Evolutionary conservation across 1,140 invertebrate genomes (phyloP).

Genomic region (Drosophila persimilis): DNA sequence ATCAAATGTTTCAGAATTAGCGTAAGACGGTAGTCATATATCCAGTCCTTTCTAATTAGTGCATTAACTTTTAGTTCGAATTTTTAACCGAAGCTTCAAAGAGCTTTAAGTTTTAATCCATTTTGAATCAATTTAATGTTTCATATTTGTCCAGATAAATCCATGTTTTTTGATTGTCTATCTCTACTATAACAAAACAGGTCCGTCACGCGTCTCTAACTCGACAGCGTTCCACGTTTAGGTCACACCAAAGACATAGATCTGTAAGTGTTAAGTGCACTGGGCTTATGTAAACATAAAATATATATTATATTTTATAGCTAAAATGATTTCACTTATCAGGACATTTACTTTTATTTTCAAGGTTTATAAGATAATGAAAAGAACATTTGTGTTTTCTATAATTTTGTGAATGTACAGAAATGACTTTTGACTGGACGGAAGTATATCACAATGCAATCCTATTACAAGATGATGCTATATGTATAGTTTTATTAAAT

Average conservation of each 20-base stretch:
- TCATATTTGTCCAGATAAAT: slow-evolving; percentile 42
- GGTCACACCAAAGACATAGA: slow-evolving; percentile 89
- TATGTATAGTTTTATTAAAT: too few relatives aligned
- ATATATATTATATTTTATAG: slow-evolving; percentile 46
- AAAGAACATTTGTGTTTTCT: slow-evolving; percentile 26
- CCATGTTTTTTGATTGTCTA: slow-evolving; percentile 70
- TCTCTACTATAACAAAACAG: slow-evolving; percentile 83
- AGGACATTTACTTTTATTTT: slow-evolving; percentile 37
- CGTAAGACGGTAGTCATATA: too few relatives aligned
- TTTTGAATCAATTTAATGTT: slow-evolving; percentile 32
- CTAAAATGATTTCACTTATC: slow-evolving; percentile 40
- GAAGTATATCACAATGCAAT: too few relatives aligned
- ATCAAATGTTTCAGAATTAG: too few relatives aligned
- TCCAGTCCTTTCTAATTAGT: too few relatives aligned
- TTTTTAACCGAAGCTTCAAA: too few relatives aligned
- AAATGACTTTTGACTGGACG: too few relatives aligned
- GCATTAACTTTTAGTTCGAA: too few relatives aligned
- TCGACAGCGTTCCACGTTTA: slow-evolving; percentile 87
- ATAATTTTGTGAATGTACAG: background rate
- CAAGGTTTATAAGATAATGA: slow-evolving; percentile 7
- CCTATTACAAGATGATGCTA: too few relatives aligned
- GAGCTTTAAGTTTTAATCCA: too few relatives aligned
- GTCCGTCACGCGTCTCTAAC: slow-evolving; percentile 89
- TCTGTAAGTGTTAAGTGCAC: slow-evolving; percentile 87
- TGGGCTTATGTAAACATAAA: slow-evolving; percentile 67